These are phyloP conservation scores for Dipodomys stephensi DNA, from an alignment of 2,113 vertebrate species.

Conservation along the genomic window DNA sequence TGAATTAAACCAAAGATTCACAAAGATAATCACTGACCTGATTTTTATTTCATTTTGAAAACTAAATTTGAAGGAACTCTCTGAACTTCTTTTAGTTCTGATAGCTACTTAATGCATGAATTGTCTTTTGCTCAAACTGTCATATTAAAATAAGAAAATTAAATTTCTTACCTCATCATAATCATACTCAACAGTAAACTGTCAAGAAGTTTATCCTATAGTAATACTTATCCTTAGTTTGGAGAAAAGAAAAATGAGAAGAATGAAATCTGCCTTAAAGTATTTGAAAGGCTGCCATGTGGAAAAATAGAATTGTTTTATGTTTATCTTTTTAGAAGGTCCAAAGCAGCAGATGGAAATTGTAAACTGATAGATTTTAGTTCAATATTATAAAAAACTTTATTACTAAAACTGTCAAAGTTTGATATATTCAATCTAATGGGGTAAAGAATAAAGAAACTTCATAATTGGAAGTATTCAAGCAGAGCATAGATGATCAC, in stretches of 20 bases:
- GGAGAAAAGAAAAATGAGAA: not conserved
- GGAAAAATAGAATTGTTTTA: constrained; percentile 18
- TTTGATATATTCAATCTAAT: not conserved
- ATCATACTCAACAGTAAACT: not conserved
- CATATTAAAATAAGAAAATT: not conserved
- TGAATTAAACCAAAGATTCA: constrained; percentile 23
- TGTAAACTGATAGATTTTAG: not conserved
- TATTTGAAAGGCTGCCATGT: not conserved
- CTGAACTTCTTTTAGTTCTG: not conserved
- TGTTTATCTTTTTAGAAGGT: not conserved
- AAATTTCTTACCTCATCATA: not conserved
- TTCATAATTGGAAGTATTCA: not conserved
- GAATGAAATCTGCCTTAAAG: not conserved
- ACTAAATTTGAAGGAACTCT: not conserved
- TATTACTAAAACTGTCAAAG: constrained; percentile 25
- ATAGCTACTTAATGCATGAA: not conserved
- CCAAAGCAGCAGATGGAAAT: not conserved
- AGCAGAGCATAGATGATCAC: not conserved
- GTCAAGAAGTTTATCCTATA: not conserved
- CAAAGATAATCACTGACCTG: not conserved
- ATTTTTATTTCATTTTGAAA: not conserved
- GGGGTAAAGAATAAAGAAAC: constrained; percentile 14
- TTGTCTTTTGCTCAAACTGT: not conserved
- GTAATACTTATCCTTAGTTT: not conserved
- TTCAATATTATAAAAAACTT: not conserved